Evolutionary conservation across 2,888 invertebrate species (phyloP).

Genomic region (Vandiemenella viatica): DNA sequence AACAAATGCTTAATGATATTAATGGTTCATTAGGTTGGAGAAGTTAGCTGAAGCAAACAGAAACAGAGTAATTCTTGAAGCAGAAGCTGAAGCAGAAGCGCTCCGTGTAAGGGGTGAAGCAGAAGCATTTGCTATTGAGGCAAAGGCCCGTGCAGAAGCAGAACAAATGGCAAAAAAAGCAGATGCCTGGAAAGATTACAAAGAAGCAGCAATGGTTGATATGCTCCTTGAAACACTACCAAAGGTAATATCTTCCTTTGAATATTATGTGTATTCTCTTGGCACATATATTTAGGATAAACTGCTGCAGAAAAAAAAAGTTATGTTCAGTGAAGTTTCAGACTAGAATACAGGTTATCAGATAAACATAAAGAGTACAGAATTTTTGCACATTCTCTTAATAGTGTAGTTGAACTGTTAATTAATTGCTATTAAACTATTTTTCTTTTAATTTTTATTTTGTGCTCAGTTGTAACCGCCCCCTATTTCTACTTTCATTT

Average conservation of each 20-base stretch:
- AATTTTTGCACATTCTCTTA: too few relatives aligned
- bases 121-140: constrained; percentile 84
- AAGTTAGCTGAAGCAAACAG: constrained; percentile 89
- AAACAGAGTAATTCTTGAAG: constrained; percentile 77
- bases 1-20: too few relatives aligned
- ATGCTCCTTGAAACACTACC: constrained; percentile 92
- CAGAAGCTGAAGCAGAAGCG: constrained; percentile 89
- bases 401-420: too few relatives aligned
- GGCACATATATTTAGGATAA: too few relatives aligned
- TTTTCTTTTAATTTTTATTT: too few relatives aligned
- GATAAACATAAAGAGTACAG: too few relatives aligned
- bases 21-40: constrained; percentile 71
- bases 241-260: constrained; percentile 58
- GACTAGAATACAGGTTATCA: too few relatives aligned
- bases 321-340: too few relatives aligned
- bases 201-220: constrained; percentile 88
- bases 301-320: too few relatives aligned
- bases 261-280: neutral
- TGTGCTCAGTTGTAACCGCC: too few relatives aligned
- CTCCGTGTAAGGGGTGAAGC: constrained; percentile 72
- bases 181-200: constrained; percentile 92
- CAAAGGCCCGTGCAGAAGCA: constrained; percentile 89
- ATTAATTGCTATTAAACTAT: too few relatives aligned
- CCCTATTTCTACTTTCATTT: too few relatives aligned
- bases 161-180: constrained; percentile 96